phyloP scores from a whole-genome alignment of 2,797 vertebrate genomes.

The Percopsis omiscomaycus region DNA sequence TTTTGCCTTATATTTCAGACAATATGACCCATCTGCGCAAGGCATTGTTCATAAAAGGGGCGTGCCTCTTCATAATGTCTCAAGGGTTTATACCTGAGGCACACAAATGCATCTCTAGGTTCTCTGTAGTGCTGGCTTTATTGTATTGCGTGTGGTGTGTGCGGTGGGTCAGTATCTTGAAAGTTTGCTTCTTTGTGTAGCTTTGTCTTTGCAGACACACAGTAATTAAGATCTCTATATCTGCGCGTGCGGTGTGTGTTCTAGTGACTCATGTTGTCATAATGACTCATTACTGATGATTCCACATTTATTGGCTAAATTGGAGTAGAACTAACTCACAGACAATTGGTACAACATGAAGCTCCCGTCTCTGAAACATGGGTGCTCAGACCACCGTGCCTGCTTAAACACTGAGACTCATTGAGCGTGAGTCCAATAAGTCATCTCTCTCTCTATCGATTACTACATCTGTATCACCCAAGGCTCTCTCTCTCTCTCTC shows the following conservation, averaged over 20 bases:
- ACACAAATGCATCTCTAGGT: constrained; percentile 24
- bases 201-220: too few species aligned
- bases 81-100: constrained; percentile 20
- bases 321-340: constrained; percentile 18
- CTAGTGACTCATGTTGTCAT: too few species aligned
- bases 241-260: too few species aligned
- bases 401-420: too few species aligned
- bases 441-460: background rate
- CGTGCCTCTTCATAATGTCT: constrained; percentile 10
- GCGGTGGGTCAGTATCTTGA: background rate
- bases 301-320: constrained; percentile 29
- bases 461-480: constrained; percentile 9
- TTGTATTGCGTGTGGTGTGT: constrained; percentile 3
- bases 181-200: background rate
- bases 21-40: background rate
- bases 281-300: too few species aligned
- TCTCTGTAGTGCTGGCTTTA: constrained; percentile 3
- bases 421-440: constrained; percentile 9
- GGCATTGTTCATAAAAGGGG: background rate
- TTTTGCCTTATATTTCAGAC: background rate
- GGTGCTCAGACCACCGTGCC: too few species aligned
- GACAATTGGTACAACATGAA: background rate
- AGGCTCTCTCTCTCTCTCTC: too few species aligned
- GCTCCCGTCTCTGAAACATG: background rate
- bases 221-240: too few species aligned